Base-by-base conservation (phyloP, 35 echinoderm and acorn worm genomes). In the Amphiura filiformis region DNA sequence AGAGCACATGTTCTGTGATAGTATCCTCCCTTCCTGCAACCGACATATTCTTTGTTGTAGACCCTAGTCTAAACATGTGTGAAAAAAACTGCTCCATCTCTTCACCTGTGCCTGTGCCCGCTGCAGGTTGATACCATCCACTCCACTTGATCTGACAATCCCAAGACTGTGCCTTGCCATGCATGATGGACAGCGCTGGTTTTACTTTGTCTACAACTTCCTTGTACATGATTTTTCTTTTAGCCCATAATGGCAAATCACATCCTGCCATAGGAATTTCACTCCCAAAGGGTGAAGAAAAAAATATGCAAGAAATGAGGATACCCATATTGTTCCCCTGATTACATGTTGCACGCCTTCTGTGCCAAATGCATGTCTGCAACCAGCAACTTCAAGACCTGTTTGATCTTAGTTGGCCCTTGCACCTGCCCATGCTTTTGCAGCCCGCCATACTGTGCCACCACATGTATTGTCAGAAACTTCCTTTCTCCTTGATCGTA, bases 1-100 rank as follows among this genome's bases (percentile, higher is more conserved):
- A 52, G 20, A 52, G 20, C 44, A 52, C 44, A 52, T 52, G 44
- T 52, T 52, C 44, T 7, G 44, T 52, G 44, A 52, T 52, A 11
- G 44, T 52, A 20, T 52, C 44, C 20, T 11, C 20, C 20, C 44
- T 52, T 7, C 44, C 44, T 52, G 80, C 35, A 37, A 3, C 37
- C 23, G 80, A 82, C 80, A 82, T 44, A 23, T 82, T 49, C 42
- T 39, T 82, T 39, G 80, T 82, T 17, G 80, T 82, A 14, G 80
- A 82, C 26, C 80, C 80, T 30, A 82, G 37, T 40, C 47, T 0
- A 41, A 39, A 82, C 35, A 82, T 18, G 28, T 82, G 28, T 11
- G 11, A 40, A 0, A 82, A 82, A 40, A 82, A 82, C 80, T 82
- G 80, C n/a, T 82, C 80, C 80, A 82, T 82, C 5, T 44, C 80